Evolutionary conservation across 2,888 invertebrate genomes (phyloP).

Genomic region (Plemyria rubiginata): DNA sequence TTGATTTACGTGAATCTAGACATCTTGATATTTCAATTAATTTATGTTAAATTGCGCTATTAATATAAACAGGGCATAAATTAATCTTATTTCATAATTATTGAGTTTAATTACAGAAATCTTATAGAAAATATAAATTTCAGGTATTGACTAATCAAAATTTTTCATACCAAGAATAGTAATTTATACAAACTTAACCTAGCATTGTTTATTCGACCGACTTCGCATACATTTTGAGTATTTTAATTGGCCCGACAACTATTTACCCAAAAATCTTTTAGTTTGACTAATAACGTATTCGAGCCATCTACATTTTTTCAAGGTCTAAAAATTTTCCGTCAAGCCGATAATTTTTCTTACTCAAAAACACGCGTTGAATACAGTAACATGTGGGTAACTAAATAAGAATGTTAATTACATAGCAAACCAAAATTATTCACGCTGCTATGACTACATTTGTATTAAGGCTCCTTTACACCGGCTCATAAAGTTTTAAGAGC

Average conservation of each 20-base stretch:
- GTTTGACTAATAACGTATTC: conserved; percentile 47
- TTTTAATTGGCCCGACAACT: conserved; percentile 43
- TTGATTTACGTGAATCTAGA: too few relatives aligned
- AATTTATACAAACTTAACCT: conserved; percentile 12
- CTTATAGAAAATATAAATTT: background rate
- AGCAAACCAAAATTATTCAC: conserved; percentile 59
- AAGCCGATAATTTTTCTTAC: conserved; percentile 44
- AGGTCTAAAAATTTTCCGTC: conserved; percentile 29
- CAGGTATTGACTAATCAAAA: conserved; percentile 24
- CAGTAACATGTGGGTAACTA: conserved; percentile 38
- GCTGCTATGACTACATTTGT: conserved; percentile 49
- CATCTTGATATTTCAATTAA: too few relatives aligned
- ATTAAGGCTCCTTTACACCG: conserved; percentile 48
- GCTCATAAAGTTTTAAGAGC: conserved; percentile 55
- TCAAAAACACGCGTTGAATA: conserved; percentile 48
- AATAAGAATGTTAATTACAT: conserved; percentile 55
- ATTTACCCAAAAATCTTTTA: conserved; percentile 48
- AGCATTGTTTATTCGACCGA: conserved; percentile 20
- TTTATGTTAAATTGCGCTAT: too few relatives aligned
- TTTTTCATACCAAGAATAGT: conserved; percentile 26
- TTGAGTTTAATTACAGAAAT: background rate
- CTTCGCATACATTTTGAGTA: conserved; percentile 33
- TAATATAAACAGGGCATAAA: too few relatives aligned
- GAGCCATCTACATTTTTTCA: conserved; percentile 30
- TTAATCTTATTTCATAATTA: background rate